Evolutionary conservation across 2,797 vertebrate species (phyloP), one percentile per base, ranked within the genome.

Genomic region (Acrocephalus scirpaceus): DNA sequence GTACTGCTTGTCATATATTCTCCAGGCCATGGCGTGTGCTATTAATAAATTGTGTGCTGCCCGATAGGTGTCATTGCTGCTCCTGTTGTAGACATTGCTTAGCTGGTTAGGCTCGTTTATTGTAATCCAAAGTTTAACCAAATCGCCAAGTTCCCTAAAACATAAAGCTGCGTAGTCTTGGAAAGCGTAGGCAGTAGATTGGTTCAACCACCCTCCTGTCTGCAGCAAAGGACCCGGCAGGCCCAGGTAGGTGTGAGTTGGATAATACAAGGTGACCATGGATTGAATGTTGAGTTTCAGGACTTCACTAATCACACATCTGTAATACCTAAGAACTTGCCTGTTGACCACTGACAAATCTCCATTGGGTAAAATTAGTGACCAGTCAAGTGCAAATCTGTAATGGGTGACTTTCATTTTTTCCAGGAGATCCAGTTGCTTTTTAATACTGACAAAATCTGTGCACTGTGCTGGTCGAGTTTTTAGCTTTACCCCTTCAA

Each of bases 21-120:
- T 98, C 99, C 99, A 99, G 65, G 98, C 99, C 91, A 97, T 98
- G 19, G 98, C 98, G 1, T 99, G 99, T 23, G 99, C 99, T 62
- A 99, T 92, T 36, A 99, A 96, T 62, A 99, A 97, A 94, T 99
- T 97, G 92, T 99, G 99, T 22, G 98, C 98, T 3, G 98, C 98
- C 70, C 7, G 75, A 30, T 98, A 98, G 2, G 97, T 98, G 62
- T 99, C 98, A 4, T 97, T 98, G 8, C 96, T 97, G 11, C 93
- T 98, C 66, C 81, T 95, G 7, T 96, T 97, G 94, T 99, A 99
- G 71, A 97, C 69, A 26, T 99, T 98, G 3, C 98, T 97, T 25
- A 99, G 95, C 53, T 98, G 98, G 93, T 99, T 99, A 1, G 99
- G 99, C 95, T 99, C 99, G 0, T 99, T 99, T 87, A 99, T 97